A percentile compares a stretch with the other conserved stretches of the same genome.
Evolutionary conservation across 2,888 invertebrate genomes (phyloP).

Genomic region (Epinotia demarniana): DNA sequence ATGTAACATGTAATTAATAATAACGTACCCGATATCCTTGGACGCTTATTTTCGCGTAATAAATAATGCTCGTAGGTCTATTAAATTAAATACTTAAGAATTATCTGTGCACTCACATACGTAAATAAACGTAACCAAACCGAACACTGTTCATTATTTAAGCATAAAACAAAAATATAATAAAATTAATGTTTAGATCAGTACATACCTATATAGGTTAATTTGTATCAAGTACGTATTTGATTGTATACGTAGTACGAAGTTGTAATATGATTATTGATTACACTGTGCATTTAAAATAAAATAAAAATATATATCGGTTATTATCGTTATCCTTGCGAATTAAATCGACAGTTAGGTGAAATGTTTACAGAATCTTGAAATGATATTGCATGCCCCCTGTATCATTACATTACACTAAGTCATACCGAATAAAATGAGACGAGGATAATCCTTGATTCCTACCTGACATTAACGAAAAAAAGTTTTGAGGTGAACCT

Average conservation of each 20-base stretch:
- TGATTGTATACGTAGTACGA: too few species aligned
- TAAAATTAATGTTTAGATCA: background rate
- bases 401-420: background rate
- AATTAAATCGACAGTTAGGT: background rate
- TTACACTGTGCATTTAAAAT: too few species aligned
- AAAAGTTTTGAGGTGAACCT: constrained; percentile 22
- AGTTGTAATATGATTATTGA: background rate
- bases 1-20: constrained; percentile 9
- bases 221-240: background rate
- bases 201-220: background rate
- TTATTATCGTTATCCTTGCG: background rate
- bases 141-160: background rate
- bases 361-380: background rate
- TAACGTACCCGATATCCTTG: background rate
- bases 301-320: background rate
- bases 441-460: constrained; percentile 6
- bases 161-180: background rate
- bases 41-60: background rate
- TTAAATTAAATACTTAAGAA: background rate
- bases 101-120: background rate
- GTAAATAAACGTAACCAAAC: background rate
- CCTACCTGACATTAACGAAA: constrained; percentile 30
- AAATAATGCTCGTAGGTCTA: background rate
- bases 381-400: background rate
- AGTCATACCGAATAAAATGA: background rate